A percentile compares a stretch with the other conserved stretches of the same genome.
These are phyloP conservation scores for Aselliscus stoliczkanus DNA, from an alignment of 2,797 vertebrate species.

Conservation along the genomic window DNA sequence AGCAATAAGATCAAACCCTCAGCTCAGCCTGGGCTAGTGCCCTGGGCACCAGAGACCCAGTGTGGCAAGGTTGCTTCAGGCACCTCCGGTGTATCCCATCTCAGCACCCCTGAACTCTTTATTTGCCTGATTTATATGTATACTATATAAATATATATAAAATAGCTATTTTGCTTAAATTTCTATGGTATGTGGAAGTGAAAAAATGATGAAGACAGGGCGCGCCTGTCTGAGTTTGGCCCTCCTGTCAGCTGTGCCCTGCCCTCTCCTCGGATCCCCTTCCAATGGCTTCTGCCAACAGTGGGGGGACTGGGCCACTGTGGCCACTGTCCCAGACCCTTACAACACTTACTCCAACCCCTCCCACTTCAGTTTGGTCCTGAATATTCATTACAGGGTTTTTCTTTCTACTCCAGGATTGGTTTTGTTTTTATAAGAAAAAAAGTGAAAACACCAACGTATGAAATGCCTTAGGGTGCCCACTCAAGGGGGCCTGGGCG, in stretches of 20 bases:
- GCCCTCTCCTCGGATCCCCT: background rate
- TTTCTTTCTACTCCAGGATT: conserved; percentile 58
- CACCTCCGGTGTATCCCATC: background rate
- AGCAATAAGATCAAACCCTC: conserved; percentile 65
- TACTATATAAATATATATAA: conserved; percentile 71
- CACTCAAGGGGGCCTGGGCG: background rate
- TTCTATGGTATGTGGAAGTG: conserved; percentile 79
- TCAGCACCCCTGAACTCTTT: conserved; percentile 61
- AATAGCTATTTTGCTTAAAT: conserved; percentile 84
- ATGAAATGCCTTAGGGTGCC: conserved; percentile 50
- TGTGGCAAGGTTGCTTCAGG: background rate
- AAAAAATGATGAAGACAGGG: conserved; percentile 80
- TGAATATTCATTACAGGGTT: conserved; percentile 31
- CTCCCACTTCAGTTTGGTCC: conserved; percentile 25
- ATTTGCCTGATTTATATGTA: conserved; percentile 81
- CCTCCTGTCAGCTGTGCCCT: conserved; percentile 5
- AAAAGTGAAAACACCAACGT: conserved; percentile 26
- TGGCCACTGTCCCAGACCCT: background rate
- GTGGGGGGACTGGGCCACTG: background rate
- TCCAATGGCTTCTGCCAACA: conserved; percentile 8
- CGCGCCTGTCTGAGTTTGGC: conserved; percentile 83
- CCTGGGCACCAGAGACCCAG: background rate
- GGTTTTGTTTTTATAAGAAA: conserved; percentile 37
- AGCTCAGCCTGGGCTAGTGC: background rate
- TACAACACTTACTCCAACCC: background rate